Conservation (phyloP, 2,888 invertebrate species). For the Polyploca ridens region DNA sequence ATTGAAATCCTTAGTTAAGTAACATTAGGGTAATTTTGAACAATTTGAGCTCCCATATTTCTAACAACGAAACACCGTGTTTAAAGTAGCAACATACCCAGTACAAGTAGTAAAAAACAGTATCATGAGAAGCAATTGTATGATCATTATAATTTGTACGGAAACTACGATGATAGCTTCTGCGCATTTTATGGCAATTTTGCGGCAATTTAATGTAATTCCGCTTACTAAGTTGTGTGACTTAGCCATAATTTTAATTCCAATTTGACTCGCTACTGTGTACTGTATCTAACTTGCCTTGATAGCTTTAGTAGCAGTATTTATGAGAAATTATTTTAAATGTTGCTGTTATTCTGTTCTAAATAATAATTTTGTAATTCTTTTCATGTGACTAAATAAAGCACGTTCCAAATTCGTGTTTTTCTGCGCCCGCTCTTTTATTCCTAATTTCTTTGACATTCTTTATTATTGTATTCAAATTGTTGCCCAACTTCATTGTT, state of each 20-base stretch:
- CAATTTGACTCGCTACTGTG: conserved; percentile 11
- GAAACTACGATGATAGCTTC: conserved; percentile 44
- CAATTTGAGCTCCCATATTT: background rate
- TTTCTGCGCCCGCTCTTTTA: conserved; percentile 17
- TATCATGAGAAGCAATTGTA: conserved; percentile 20
- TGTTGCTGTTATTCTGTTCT: no score
- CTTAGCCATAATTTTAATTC: conserved; percentile 11
- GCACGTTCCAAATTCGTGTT: conserved; percentile 32
- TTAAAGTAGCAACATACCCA: background rate
- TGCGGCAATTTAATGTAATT: conserved; percentile 49
- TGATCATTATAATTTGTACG: conserved; percentile 33
- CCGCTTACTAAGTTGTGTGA: conserved; percentile 25
- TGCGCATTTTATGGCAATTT: conserved; percentile 51
- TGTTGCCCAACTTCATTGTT: conserved; percentile 29
- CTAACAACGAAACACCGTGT: background rate
- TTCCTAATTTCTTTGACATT: conserved; percentile 34
- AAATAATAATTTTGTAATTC: no score
- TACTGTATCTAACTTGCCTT: background rate
- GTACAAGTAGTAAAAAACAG: background rate
- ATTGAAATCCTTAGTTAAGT: no score
- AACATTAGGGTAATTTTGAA: no score
- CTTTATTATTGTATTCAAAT: conserved; percentile 40
- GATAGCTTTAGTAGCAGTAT: background rate
- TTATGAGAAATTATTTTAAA: background rate
- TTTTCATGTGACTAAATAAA: no score